Evolutionary conservation across 2,113 vertebrate species (phyloP).

Genomic region (Microtus oregoni): DNA sequence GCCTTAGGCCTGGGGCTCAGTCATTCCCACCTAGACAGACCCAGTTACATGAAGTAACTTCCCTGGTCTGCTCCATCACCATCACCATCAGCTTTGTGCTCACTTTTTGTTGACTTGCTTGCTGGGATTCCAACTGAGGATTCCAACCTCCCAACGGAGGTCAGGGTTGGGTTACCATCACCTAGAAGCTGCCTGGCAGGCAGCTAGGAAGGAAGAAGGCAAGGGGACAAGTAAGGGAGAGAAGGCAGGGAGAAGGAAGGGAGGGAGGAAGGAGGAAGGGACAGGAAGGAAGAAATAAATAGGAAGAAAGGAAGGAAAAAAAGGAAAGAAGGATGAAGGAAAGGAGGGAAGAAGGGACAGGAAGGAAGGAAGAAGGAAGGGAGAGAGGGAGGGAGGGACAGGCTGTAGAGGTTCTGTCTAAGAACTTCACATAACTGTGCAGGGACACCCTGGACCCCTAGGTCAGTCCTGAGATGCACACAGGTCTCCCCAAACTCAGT

Average conservation of each 20-base stretch:
- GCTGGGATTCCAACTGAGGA: no score
- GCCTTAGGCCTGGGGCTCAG: not conserved
- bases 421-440: not conserved
- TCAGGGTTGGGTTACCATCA: not conserved
- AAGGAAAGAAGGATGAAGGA: no score
- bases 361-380: not conserved
- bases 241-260: not conserved
- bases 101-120: not conserved
- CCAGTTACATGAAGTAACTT: not conserved
- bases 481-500: no score
- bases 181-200: not conserved
- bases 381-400: not conserved
- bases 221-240: no score
- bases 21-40: not conserved
- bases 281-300: not conserved
- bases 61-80: fast-evolving
- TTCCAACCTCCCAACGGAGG: no score
- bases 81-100: fast-evolving
- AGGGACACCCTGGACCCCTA: fast-evolving
- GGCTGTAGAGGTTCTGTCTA: fast-evolving
- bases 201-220: not conserved
- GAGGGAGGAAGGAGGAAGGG: not conserved
- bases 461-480: not conserved
- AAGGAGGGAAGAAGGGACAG: no score
- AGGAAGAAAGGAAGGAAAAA: not conserved